phyloP scores from a whole-genome alignment of 1,140 invertebrate species.

The Aradophagus sp. region DNA sequence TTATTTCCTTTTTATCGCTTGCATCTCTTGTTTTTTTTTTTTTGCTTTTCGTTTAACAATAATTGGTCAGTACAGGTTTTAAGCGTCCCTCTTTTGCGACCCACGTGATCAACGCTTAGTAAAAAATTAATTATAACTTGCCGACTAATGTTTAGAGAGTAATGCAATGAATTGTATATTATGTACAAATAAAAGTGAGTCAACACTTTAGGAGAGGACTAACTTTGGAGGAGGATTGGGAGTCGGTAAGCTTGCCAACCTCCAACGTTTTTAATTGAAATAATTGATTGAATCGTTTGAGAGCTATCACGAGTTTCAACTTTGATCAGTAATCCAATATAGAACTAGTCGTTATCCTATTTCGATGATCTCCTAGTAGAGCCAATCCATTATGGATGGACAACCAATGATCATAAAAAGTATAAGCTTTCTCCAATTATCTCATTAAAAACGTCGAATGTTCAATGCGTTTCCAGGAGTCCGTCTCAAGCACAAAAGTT shows the following conservation, averaged over 20 bases:
- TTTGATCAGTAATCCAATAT: no score
- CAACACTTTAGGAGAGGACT: conserved; percentile 63
- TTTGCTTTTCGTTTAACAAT: conserved; percentile 32
- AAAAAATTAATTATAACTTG: conserved; percentile 66
- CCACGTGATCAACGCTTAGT: conserved; percentile 61
- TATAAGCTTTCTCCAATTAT: neutral
- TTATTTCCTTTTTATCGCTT: no score
- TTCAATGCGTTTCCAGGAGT: conserved; percentile 6
- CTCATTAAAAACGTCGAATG: conserved; percentile 8
- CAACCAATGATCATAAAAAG: no score
- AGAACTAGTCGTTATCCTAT: no score
- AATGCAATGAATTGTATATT: conserved; percentile 60
- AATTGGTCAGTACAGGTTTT: conserved; percentile 61
- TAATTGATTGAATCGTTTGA: neutral
- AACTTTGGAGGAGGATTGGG: conserved; percentile 65
- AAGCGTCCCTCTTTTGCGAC: conserved; percentile 65
- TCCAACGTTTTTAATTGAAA: neutral
- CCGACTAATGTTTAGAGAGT: conserved; percentile 61
- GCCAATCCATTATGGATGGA: no score
- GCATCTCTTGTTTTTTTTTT: conserved; percentile 8
- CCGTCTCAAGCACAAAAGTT: conserved; percentile 65
- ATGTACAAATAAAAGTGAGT: conserved; percentile 69
- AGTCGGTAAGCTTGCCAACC: conserved; percentile 13
- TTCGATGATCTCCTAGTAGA: no score
- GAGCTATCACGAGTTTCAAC: no score